Evolutionary conservation across 2,888 invertebrate species (phyloP).

Genomic region (Campoletis raptor): DNA sequence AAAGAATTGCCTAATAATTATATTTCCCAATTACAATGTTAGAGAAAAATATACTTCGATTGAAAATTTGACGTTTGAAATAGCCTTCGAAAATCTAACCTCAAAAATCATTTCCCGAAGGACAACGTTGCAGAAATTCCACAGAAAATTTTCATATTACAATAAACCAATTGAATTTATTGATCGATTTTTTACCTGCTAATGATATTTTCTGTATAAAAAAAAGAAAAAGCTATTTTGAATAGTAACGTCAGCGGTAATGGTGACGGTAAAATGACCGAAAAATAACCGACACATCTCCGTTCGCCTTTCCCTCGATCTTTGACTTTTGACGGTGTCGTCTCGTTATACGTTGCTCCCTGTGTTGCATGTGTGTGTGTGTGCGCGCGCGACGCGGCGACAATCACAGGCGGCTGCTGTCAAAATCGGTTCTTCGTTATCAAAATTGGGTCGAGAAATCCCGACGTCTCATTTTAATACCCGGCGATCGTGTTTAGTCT

Average conservation of each 20-base stretch:
- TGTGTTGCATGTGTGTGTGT: conserved; percentile 30
- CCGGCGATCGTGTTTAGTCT: conserved; percentile 32
- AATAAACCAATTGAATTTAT: not conserved
- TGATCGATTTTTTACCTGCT: not conserved
- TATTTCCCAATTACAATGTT: not conserved
- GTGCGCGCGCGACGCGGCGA: conserved; percentile 63
- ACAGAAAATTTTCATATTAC: not conserved
- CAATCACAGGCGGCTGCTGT: conserved; percentile 68
- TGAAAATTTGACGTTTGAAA: not conserved
- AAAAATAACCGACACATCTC: conserved; percentile 37
- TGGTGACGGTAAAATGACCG: conserved; percentile 34
- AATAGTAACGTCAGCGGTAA: conserved; percentile 3
- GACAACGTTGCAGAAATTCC: not conserved
- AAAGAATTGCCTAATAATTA: not conserved
- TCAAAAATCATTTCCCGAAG: not conserved
- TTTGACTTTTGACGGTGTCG: conserved; percentile 69
- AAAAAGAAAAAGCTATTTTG: not conserved
- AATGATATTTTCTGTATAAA: not conserved
- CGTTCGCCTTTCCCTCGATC: conserved; percentile 65
- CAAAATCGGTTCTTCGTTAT: conserved; percentile 70
- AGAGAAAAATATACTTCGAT: not conserved
- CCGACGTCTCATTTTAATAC: conserved; percentile 34
- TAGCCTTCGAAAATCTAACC: not conserved
- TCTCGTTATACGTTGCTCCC: not conserved
- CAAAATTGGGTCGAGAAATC: conserved; percentile 70